Percentiles rank a stretch among this genome's conserved stretches.
Evolutionary conservation across 92 coral and sea anemone species (phyloP).

Genomic region (Muricea muricata): DNA sequence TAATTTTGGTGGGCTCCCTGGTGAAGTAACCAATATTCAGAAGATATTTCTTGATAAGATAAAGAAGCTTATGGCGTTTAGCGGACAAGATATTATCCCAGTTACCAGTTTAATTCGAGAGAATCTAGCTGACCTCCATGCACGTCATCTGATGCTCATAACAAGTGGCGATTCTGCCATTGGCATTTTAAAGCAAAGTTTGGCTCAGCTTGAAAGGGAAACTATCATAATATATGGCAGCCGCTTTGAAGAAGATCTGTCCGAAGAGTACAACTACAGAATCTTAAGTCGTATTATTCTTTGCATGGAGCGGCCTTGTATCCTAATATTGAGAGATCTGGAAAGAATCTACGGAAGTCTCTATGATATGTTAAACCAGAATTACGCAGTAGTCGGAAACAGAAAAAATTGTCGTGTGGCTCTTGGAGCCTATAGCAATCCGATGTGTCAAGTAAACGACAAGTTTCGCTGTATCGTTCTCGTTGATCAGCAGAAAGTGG

Average conservation of each 20-base stretch:
- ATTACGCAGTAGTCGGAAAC: conserved; percentile 93
- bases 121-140: conserved; percentile 79
- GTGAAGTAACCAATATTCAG: conserved; percentile 71
- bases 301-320: conserved; percentile 95
- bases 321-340: conserved; percentile 88
- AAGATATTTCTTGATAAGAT: conserved; percentile 73
- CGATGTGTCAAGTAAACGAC: conserved; percentile 98
- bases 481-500: conserved; percentile 85
- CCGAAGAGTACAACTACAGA: conserved; percentile 92
- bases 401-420: conserved; percentile 96
- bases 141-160: conserved; percentile 95
- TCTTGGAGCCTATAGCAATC: conserved; percentile 95
- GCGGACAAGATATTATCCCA: conserved; percentile 52
- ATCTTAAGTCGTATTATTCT: conserved; percentile 94
- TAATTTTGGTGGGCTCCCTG: conserved; percentile 91
- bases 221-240: conserved; percentile 96
- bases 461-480: conserved; percentile 96
- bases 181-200: conserved; percentile 83
- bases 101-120: conserved; percentile 78
- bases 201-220: conserved; percentile 79
- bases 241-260: conserved; percentile 92
- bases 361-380: conserved; percentile 98
- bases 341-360: conserved; percentile 97
- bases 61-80: conserved; percentile 38
- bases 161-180: conserved; percentile 96